Base-by-base conservation (phyloP, 2,888 invertebrate genomes). In the Drosophila glabriapex region DNA sequence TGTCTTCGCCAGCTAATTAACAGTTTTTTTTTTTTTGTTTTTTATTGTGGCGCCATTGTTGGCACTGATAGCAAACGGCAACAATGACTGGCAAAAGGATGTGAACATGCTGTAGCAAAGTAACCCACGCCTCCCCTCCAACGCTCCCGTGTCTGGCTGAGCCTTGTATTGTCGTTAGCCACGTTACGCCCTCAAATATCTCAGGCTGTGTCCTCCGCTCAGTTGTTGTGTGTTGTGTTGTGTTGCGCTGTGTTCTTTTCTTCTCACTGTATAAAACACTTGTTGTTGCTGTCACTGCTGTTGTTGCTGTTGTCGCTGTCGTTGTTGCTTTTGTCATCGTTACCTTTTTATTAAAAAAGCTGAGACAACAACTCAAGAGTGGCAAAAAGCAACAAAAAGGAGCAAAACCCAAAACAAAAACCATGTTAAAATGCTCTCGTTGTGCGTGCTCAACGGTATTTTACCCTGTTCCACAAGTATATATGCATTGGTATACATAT, bases 281-380 rank as follows among this genome's bases (percentile, higher is more conserved):
- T 77, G 80, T 76, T 76, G 68, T 77, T 77, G 80, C n/a, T 19
- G 68, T 41, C 41, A 41, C 55, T 59, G 61, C 33, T 41, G 60
- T 49, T 58, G 75, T 55, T 72, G 63, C 19, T n/a, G 39, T 3
- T 39, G 41, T n/a, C 0, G 41, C 41, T 41, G 41, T 12, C n/a
- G 60, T 46, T 59, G 75, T 56, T 72, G 64, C 56, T 50, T 58
- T 73, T 73, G 69, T 70, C 76, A 75, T 64, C 80, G 80, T 67
- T 80, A 73, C 59, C 75, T 76, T 79, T 78, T 78, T 78, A 81
- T 81, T 81, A 79, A 80, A 79, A 80, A 80, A 77, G 63, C 79
- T 54, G 66, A 66, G 58, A 70, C 70, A 78, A 75, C 63, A 64
- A 66, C 60, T 66, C 63, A 56, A 63, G 69, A 74, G 63, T 63